A percentile compares a stretch with the other conserved stretches of the same genome.
phyloP scores from a whole-genome alignment of 2,797 vertebrate species.

The Lepus oiostolus region DNA sequence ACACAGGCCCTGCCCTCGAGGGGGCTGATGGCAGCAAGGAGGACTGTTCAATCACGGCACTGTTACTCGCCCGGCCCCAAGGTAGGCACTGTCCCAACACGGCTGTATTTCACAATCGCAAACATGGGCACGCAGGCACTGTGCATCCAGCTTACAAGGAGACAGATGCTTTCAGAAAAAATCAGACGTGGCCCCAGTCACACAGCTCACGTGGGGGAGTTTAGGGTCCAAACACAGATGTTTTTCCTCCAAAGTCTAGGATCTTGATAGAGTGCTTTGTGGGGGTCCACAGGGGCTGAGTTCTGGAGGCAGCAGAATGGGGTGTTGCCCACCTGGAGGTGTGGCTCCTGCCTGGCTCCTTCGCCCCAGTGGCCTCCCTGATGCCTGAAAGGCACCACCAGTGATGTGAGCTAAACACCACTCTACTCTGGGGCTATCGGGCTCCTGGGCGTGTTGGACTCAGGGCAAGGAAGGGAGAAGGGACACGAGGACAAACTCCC shows the following conservation, averaged over 20 bases:
- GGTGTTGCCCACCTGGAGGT: neutral
- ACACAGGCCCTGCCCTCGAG: neutral
- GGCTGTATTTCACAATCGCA: neutral
- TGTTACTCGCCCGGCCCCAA: neutral
- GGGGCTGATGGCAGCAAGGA: no score
- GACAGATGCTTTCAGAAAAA: neutral
- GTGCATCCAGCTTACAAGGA: neutral
- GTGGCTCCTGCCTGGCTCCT: neutral
- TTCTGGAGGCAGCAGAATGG: neutral
- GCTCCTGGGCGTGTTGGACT: neutral
- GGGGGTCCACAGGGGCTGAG: neutral
- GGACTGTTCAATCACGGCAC: no score
- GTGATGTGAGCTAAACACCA: neutral
- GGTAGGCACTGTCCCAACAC: neutral
- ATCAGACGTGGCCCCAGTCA: neutral
- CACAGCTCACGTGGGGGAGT: neutral
- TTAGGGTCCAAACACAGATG: neutral
- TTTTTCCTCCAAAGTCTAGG: neutral
- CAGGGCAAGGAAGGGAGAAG: no score
- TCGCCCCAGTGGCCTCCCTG: neutral
- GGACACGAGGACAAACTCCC: neutral
- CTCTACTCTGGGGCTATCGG: neutral
- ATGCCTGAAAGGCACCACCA: neutral
- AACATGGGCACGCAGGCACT: neutral
- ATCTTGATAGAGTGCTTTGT: neutral